A percentile compares a stretch with the other conserved stretches of the same genome.
Conservation (phyloP, 2,888 invertebrate genomes). For the Agrochola macilenta region DNA sequence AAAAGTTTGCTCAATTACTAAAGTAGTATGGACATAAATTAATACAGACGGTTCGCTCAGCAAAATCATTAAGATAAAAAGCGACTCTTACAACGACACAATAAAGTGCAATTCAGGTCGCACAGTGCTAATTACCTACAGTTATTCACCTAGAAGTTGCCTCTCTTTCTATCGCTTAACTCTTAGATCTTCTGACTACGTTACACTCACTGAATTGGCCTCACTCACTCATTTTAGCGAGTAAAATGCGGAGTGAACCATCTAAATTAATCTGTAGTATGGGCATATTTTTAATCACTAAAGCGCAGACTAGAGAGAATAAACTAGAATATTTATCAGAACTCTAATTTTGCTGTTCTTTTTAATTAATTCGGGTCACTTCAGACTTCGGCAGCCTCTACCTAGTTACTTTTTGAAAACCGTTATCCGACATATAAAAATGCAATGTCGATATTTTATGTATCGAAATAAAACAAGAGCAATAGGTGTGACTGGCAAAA, state of each 20-base stretch:
- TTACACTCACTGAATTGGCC: too few species aligned
- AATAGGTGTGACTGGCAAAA: conserved; percentile 37
- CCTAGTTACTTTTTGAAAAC: conserved; percentile 1
- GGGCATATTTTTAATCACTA: background rate
- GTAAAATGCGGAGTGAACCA: too few species aligned
- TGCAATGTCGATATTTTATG: conserved; percentile 32
- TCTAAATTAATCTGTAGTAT: too few species aligned
- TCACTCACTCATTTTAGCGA: too few species aligned
- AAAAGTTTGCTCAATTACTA: background rate
- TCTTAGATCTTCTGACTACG: too few species aligned
- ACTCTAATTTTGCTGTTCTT: background rate
- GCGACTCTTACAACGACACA: too few species aligned
- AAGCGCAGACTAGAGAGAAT: background rate
- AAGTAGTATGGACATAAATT: background rate
- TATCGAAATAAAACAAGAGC: conserved; percentile 37
- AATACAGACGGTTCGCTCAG: too few species aligned
- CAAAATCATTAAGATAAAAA: too few species aligned
- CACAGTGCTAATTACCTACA: too few species aligned
- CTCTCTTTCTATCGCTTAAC: too few species aligned
- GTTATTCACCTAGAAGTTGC: too few species aligned
- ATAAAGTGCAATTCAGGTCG: too few species aligned
- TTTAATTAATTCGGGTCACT: background rate
- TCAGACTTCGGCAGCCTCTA: background rate
- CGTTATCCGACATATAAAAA: conserved; percentile 22
- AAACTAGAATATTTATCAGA: background rate